These are phyloP conservation scores for Mustela lutreola DNA, from an alignment of 2,113 vertebrate genomes.

Conservation along the genomic window DNA sequence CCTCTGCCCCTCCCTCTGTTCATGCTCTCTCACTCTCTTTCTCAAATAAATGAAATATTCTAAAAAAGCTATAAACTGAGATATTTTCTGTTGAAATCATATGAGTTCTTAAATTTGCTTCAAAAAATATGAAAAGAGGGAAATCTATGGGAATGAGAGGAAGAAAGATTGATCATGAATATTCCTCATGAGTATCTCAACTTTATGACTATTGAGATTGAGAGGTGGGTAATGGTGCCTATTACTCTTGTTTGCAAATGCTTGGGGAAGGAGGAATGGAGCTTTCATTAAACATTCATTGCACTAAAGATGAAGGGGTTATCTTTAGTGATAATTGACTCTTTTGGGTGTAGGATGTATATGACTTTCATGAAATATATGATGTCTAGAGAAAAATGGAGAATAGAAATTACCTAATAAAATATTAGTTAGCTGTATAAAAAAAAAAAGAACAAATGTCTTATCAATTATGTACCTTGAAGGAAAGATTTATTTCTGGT, in stretches of 20 bases:
- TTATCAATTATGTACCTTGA: neutral
- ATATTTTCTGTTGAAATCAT: neutral
- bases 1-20: neutral
- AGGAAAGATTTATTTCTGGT: neutral
- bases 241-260: neutral
- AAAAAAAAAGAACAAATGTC: neutral
- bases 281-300: neutral
- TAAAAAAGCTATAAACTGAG: neutral
- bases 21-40: neutral
- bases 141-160: neutral
- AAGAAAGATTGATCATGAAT: neutral
- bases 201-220: neutral
- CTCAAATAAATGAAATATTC: neutral
- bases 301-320: neutral
- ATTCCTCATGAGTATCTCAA: neutral
- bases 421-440: neutral
- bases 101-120: neutral
- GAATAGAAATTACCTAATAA: neutral
- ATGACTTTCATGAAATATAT: neutral
- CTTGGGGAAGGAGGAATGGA: neutral
- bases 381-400: neutral
- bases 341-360: neutral
- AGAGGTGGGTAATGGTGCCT: neutral
- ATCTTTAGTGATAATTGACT: neutral
- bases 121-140: neutral